Conservation (phyloP, 1,140 invertebrate species). For the Carposina sasakii region DNA sequence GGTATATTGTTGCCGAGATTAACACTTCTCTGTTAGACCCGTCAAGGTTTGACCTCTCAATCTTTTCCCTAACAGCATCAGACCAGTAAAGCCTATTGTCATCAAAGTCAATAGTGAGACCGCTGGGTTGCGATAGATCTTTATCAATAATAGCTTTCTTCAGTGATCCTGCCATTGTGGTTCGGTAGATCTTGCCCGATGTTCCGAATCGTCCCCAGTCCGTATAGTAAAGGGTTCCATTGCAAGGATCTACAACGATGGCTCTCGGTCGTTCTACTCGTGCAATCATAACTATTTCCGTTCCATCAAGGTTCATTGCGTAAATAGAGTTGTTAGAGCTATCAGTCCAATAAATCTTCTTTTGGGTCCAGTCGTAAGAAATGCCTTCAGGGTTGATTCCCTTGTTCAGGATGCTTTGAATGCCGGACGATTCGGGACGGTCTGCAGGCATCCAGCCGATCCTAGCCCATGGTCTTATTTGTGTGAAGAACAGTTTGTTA, state of each 20-base stretch:
- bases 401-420: constrained; percentile 84
- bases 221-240: constrained; percentile 93
- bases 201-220: constrained; percentile 96
- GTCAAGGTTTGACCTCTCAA: constrained; percentile 93
- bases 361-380: constrained; percentile 97
- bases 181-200: constrained; percentile 93
- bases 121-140: constrained; percentile 95
- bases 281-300: constrained; percentile 93
- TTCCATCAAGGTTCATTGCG: constrained; percentile 93
- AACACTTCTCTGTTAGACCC: constrained; percentile 85
- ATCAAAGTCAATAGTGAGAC: constrained; percentile 96
- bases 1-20: constrained; percentile 94
- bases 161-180: constrained; percentile 97
- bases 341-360: constrained; percentile 98
- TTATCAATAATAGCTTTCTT: constrained; percentile 92
- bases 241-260: constrained; percentile 97
- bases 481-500: constrained; percentile 90
- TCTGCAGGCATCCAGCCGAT: constrained; percentile 86
- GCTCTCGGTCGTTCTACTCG: constrained; percentile 94
- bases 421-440: constrained; percentile 75
- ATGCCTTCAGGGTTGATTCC: constrained; percentile 96
- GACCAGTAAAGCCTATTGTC: constrained; percentile 98
- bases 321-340: constrained; percentile 95
- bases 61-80: constrained; percentile 97
- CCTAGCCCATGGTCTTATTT: constrained; percentile 91